These are phyloP conservation scores for Sigmodon hispidus DNA, from an alignment of 2,113 vertebrate species.

Conservation along the genomic window DNA sequence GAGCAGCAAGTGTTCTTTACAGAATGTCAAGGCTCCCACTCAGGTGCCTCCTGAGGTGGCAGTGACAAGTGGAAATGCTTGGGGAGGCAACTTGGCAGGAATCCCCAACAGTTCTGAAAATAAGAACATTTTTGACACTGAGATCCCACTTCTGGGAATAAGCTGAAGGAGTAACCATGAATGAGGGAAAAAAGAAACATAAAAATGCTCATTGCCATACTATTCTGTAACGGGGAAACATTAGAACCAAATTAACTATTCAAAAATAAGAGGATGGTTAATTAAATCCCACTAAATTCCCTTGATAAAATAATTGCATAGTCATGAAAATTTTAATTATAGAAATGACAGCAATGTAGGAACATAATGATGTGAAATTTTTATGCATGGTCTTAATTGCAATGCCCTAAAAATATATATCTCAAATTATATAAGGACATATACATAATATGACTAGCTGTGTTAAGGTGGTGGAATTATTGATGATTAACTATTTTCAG, in stretches of 20 bases:
- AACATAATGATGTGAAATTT: constrained; percentile 49
- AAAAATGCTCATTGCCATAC: constrained; percentile 23
- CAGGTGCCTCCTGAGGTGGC: background rate
- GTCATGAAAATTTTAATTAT: constrained; percentile 62
- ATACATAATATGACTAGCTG: background rate
- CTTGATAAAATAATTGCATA: constrained; percentile 64
- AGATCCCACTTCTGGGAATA: constrained; percentile 42
- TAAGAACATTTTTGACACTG: background rate
- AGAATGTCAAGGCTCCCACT: background rate
- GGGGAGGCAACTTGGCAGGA: constrained; percentile 2
- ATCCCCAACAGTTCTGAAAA: background rate
- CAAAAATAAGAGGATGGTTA: constrained; percentile 24
- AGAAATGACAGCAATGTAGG: background rate
- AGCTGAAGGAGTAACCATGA: constrained; percentile 12
- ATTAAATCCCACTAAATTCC: constrained; percentile 33
- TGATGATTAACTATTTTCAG: background rate
- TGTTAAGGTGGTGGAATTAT: constrained; percentile 12
- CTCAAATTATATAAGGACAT: constrained; percentile 11
- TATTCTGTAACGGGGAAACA: constrained; percentile 33
- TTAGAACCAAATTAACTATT: constrained; percentile 35
- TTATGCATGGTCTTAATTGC: constrained; percentile 37
- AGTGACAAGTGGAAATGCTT: background rate
- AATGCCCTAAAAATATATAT: constrained; percentile 28
- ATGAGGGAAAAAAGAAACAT: constrained; percentile 20
- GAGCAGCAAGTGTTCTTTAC: background rate